phyloP scores from a whole-genome alignment of 2,797 vertebrate genomes.

The Hypotaenidia okinawae region DNA sequence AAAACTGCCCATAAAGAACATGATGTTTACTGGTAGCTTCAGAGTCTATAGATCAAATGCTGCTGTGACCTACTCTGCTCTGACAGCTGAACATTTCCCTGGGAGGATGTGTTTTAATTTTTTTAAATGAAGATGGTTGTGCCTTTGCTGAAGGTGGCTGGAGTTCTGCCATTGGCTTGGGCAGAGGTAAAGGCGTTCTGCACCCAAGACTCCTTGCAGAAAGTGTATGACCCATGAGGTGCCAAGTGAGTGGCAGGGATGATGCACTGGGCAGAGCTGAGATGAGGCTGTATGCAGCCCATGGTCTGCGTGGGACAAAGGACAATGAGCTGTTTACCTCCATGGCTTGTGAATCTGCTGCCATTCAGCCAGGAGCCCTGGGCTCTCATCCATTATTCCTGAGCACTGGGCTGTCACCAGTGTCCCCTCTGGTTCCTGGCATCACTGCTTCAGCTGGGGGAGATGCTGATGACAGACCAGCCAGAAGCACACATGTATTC shows the following conservation, averaged over 20 bases:
- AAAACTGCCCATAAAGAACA: not conserved
- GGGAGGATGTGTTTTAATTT: not conserved
- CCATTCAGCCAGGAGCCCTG: not conserved
- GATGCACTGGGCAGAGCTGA: no score
- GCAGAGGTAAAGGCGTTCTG: not conserved
- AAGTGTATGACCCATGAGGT: fast-evolving
- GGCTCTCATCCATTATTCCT: not conserved
- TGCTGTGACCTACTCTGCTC: not conserved
- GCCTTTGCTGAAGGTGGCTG: not conserved
- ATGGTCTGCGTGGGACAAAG: fast-evolving
- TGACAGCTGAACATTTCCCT: not conserved
- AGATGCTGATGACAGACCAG: not conserved
- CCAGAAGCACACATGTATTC: not conserved
- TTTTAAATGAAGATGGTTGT: not conserved
- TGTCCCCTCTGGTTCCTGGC: not conserved
- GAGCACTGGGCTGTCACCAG: not conserved
- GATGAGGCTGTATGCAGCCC: not conserved
- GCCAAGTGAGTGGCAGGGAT: not conserved
- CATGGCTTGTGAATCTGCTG: fast-evolving
- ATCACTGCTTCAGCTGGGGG: not conserved
- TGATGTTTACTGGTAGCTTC: not conserved
- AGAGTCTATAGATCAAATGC: not conserved
- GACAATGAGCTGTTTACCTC: not conserved
- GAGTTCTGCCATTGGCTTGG: not conserved
- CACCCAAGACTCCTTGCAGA: not conserved